phyloP scores from a whole-genome alignment of 2,888 invertebrate species.

The Hypercompe scribonia region DNA sequence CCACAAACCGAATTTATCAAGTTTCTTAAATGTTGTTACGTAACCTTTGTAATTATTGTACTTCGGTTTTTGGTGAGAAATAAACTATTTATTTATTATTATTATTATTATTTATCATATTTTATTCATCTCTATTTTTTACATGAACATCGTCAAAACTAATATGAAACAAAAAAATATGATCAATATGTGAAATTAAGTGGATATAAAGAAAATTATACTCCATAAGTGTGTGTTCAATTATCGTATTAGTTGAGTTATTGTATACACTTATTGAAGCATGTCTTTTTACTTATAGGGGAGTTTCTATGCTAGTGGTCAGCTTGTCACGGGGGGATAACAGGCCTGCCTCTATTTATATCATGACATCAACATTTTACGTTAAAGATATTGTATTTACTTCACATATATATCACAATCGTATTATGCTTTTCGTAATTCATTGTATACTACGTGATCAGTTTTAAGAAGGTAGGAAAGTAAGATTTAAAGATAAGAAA shows the following conservation, averaged over 20 bases:
- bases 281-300: slow-evolving; percentile 34
- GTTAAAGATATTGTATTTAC: neutral
- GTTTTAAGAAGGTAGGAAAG: neutral
- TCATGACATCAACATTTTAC: slow-evolving; percentile 10
- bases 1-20: no score
- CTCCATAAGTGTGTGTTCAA: slow-evolving; percentile 15
- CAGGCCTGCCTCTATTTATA: slow-evolving; percentile 10
- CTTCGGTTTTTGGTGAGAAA: no score
- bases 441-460: neutral
- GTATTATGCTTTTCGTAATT: no score
- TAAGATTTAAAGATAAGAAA: neutral
- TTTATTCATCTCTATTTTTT: neutral
- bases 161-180: neutral
- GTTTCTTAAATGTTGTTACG: no score
- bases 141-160: neutral
- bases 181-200: slow-evolving; percentile 4
- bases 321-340: slow-evolving; percentile 27
- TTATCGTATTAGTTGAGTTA: slow-evolving; percentile 29
- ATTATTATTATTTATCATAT: neutral
- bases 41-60: no score
- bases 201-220: slow-evolving; percentile 16
- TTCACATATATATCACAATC: neutral
- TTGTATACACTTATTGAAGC: slow-evolving; percentile 31
- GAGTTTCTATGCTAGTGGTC: slow-evolving; percentile 37
- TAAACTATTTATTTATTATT: no score